Conservation (phyloP, 2,113 vertebrate species). For the Maccullochella peelii region DNA sequence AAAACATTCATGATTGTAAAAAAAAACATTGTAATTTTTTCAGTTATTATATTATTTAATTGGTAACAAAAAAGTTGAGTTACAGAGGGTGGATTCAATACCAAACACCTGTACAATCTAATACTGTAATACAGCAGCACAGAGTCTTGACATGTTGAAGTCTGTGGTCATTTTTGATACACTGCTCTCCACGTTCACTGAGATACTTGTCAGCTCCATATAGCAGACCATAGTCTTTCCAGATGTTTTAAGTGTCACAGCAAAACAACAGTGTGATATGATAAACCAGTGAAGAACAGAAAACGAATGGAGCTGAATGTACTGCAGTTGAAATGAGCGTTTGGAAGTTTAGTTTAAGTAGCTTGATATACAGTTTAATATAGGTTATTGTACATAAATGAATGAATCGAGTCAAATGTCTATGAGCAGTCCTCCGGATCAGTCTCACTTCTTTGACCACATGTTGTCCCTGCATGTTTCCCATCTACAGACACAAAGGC, state of each 20-base stretch:
- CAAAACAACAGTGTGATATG: background rate
- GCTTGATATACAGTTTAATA: background rate
- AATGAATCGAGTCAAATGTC: background rate
- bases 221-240: background rate
- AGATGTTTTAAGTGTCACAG: background rate
- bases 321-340: background rate
- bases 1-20: background rate
- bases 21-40: no score
- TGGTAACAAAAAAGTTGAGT: background rate
- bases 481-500: conserved; percentile 88
- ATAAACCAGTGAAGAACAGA: background rate
- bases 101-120: background rate
- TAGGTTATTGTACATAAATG: no score
- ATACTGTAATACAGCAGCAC: background rate
- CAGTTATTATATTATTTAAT: no score
- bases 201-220: background rate
- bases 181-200: background rate
- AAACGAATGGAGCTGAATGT: background rate
- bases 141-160: background rate
- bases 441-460: background rate
- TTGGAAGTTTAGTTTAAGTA: background rate
- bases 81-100: background rate
- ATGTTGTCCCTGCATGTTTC: background rate
- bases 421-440: background rate
- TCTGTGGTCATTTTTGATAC: background rate